Conservation (phyloP, 2,888 invertebrate genomes). For the Quadroppia sp. region DNA sequence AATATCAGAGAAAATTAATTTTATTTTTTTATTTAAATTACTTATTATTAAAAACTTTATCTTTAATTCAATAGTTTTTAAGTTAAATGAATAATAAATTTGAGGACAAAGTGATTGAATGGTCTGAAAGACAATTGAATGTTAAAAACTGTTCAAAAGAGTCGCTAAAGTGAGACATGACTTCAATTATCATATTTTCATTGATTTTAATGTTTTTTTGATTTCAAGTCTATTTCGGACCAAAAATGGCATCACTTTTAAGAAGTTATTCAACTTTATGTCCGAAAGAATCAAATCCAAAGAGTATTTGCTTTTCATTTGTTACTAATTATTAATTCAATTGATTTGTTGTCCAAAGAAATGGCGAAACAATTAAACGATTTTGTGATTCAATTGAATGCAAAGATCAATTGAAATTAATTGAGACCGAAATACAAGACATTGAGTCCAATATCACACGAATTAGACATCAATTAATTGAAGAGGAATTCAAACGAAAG, state of each 20-base stretch:
- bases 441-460: not conserved
- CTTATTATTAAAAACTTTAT: too few species aligned
- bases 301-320: not conserved
- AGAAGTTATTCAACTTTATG: slow-evolving; percentile 16
- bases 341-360: not conserved
- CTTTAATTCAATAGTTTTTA: not conserved
- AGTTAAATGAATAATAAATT: not conserved
- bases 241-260: slow-evolving; percentile 5
- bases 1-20: too few species aligned
- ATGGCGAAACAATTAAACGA: slow-evolving; percentile 19
- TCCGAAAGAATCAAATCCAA: slow-evolving; percentile 12
- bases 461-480: not conserved
- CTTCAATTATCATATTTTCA: not conserved
- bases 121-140: not conserved
- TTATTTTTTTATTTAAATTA: too few species aligned
- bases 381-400: slow-evolving; percentile 4
- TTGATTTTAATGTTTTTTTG: not conserved
- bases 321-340: not conserved
- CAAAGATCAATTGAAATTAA: not conserved
- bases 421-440: not conserved
- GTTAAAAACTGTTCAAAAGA: not conserved
- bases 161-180: slow-evolving; percentile 13
- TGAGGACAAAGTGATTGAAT: not conserved
- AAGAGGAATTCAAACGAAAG: not conserved
- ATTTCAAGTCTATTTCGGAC: not conserved